phyloP scores from a whole-genome alignment of 2,113 vertebrate species.

The Alectura lathami region DNA sequence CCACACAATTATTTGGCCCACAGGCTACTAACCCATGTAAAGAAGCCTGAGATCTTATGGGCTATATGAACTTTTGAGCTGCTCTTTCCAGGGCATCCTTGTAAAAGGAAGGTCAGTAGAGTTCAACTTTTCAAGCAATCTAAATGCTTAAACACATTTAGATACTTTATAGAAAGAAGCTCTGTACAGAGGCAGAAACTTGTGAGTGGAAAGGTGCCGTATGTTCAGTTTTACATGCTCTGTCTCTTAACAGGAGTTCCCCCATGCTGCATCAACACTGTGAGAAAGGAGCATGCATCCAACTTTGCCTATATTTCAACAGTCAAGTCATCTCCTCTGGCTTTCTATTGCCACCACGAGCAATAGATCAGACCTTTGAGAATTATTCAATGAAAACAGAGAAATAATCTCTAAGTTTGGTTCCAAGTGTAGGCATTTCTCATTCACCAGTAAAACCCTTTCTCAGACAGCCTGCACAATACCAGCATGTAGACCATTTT shows the following conservation, averaged over 20 bases:
- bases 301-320: neutral
- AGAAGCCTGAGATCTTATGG: neutral
- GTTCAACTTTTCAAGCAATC: neutral
- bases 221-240: neutral
- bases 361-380: neutral
- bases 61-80: neutral
- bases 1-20: neutral
- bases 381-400: neutral
- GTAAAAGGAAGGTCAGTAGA: neutral
- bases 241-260: neutral
- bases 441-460: neutral
- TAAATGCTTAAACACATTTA: neutral
- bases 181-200: neutral
- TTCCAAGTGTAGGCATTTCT: neutral
- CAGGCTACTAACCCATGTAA: neutral
- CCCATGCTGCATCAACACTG: fast-evolving
- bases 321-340: neutral
- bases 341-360: neutral
- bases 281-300: neutral
- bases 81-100: neutral
- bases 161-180: neutral
- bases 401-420: neutral
- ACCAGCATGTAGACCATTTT: neutral
- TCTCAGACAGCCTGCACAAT: neutral
- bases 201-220: neutral